phyloP scores from a whole-genome alignment of 2,113 vertebrate genomes.

The Trinectes maculatus region DNA sequence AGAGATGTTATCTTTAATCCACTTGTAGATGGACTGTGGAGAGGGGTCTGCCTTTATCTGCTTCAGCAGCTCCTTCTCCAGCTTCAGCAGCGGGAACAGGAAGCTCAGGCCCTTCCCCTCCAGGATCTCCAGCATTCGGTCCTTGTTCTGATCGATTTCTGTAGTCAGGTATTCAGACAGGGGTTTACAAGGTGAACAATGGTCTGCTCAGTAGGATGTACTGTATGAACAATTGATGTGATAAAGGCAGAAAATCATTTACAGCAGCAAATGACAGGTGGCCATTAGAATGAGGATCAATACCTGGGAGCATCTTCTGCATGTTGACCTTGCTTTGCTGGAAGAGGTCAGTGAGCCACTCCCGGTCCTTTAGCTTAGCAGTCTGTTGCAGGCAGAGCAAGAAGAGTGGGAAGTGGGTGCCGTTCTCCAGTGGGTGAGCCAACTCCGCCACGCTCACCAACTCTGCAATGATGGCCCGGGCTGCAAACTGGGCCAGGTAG shows the following conservation, averaged over 20 bases:
- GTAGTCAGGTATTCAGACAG: not conserved
- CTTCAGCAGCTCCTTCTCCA: conserved; percentile 98
- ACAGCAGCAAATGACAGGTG: not conserved
- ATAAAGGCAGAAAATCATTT: not conserved
- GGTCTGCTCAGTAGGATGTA: no score
- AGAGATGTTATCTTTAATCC: conserved; percentile 99
- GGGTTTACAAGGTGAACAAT: no score
- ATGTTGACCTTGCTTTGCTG: conserved; percentile 99
- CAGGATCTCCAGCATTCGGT: conserved; percentile 98
- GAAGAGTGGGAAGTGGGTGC: conserved; percentile 98
- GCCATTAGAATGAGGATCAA: not conserved
- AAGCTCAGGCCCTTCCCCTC: conserved; percentile 98
- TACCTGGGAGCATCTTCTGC: conserved; percentile 99
- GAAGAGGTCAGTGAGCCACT: conserved; percentile 97
- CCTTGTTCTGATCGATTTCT: conserved; percentile 99
- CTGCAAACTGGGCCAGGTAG: conserved; percentile 97
- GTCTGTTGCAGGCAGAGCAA: conserved; percentile 98
- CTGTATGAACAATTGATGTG: no score
- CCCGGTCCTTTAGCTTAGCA: conserved; percentile 94
- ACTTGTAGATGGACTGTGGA: conserved; percentile 98
- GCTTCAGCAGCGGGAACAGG: conserved; percentile 97
- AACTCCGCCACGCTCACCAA: conserved; percentile 95
- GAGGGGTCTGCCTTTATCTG: conserved; percentile 97
- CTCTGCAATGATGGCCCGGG: conserved; percentile 94
- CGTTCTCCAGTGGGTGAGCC: conserved; percentile 96